Evolutionary conservation across 2,888 invertebrate species (phyloP).

Genomic region (Lycocerus yunnanus): DNA sequence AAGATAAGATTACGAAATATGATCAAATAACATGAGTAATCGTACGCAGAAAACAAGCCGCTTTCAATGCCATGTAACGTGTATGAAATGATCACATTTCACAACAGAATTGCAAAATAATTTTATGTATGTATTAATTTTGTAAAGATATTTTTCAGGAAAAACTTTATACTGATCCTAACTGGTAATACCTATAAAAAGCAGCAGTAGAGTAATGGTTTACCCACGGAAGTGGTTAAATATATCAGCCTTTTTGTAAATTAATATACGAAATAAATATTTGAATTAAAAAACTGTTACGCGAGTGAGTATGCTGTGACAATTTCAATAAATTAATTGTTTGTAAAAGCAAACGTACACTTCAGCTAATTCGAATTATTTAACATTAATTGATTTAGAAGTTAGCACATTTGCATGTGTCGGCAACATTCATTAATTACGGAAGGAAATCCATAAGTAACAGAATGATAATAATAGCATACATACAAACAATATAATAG

Average conservation of each 20-base stretch:
- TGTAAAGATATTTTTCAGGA: too few species aligned
- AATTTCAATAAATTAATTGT: not conserved
- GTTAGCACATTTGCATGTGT: not conserved
- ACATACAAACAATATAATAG: not conserved
- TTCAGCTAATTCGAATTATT: not conserved
- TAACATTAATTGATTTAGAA: slow-evolving; percentile 3
- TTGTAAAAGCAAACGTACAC: not conserved
- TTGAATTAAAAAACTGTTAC: not conserved
- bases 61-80: too few species aligned
- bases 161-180: too few species aligned
- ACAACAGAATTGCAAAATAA: too few species aligned
- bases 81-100: too few species aligned
- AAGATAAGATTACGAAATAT: too few species aligned
- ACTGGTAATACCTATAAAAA: too few species aligned
- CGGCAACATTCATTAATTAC: slow-evolving; percentile 1
- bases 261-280: not conserved
- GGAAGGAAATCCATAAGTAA: not conserved
- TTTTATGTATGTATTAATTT: too few species aligned
- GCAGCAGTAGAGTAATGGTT: too few species aligned
- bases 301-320: not conserved
- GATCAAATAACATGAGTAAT: too few species aligned
- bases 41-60: too few species aligned
- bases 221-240: too few species aligned
- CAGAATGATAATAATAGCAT: not conserved
- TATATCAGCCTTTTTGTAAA: not conserved